Percentiles rank a stretch among this genome's conserved stretches.
phyloP scores from a whole-genome alignment of 2,797 vertebrate genomes.

The Chrosomus eos region DNA sequence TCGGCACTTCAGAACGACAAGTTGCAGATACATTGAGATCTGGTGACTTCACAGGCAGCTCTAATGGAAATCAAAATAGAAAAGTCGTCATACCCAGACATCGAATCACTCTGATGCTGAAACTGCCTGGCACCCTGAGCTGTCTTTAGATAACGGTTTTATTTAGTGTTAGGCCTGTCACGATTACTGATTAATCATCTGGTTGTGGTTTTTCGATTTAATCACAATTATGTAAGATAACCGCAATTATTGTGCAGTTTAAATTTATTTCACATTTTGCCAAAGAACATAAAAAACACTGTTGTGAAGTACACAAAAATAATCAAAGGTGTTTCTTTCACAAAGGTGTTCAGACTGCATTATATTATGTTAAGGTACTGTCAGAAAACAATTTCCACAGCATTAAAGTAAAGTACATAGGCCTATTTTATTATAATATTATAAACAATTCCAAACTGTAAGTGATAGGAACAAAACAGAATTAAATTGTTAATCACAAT shows the following conservation, averaged over 20 bases:
- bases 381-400: neutral
- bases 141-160: neutral
- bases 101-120: neutral
- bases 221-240: neutral
- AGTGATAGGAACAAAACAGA: neutral
- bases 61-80: neutral
- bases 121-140: conserved; percentile 3
- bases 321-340: neutral
- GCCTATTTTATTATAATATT: neutral
- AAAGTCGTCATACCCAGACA: neutral
- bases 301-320: no score
- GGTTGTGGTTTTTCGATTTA: neutral
- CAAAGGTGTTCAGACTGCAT: neutral
- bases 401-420: neutral
- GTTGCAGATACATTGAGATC: neutral
- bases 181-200: neutral
- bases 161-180: neutral
- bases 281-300: neutral
- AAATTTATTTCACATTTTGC: neutral
- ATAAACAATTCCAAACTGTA: neutral
- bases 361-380: neutral
- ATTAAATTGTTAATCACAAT: neutral
- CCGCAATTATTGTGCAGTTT: neutral
- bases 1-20: neutral
- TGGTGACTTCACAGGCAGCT: neutral